phyloP scores from a whole-genome alignment of 2,797 vertebrate genomes.

The Bovichtus diacanthus region DNA sequence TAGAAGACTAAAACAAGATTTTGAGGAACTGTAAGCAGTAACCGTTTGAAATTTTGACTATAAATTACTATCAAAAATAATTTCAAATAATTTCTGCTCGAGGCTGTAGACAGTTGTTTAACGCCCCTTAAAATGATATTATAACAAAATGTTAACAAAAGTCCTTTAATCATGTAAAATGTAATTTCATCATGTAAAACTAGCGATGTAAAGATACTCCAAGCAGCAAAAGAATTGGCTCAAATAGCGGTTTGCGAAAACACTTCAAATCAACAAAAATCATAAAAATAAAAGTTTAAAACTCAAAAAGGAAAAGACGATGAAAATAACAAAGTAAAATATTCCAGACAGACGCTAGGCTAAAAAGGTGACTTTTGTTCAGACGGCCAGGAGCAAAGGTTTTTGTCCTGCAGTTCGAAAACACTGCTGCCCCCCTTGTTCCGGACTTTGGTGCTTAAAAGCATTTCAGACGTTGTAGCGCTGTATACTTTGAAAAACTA shows the following conservation, averaged over 20 bases:
- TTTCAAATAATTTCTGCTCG: background rate
- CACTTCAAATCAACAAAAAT: background rate
- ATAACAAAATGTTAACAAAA: background rate
- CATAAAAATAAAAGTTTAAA: background rate
- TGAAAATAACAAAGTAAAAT: background rate
- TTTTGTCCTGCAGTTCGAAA: background rate
- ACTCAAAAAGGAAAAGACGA: background rate
- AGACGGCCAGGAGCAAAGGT: background rate
- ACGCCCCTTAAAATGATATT: background rate
- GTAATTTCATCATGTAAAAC: background rate
- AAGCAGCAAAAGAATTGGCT: background rate
- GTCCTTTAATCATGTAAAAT: background rate
- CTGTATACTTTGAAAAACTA: background rate
- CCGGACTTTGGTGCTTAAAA: background rate
- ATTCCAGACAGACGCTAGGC: background rate
- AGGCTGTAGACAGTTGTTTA: constrained; percentile 2
- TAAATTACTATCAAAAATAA: background rate
- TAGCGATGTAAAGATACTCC: background rate
- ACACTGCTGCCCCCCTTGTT: background rate
- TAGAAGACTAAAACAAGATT: background rate
- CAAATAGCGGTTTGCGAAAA: too few relatives aligned
- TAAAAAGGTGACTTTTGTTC: background rate
- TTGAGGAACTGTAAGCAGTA: background rate
- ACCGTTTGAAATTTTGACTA: background rate
- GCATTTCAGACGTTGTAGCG: background rate